phyloP scores from a whole-genome alignment of 1,140 invertebrate genomes.

The Nephila pilipes region DNA sequence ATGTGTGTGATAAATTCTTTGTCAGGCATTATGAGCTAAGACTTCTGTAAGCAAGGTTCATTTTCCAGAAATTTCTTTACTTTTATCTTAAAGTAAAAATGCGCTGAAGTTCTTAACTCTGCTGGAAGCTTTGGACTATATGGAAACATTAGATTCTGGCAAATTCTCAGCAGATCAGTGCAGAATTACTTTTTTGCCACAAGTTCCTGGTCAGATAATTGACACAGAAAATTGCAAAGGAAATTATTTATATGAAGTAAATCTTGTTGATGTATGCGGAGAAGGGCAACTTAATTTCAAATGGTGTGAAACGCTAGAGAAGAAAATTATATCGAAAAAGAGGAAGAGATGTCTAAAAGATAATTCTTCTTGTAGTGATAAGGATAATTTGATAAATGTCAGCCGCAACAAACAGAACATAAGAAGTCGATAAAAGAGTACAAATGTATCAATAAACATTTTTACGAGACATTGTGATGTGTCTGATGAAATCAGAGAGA shows the following conservation, averaged over 20 bases:
- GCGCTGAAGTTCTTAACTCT: not conserved
- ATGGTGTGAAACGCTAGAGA: not conserved
- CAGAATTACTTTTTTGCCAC: constrained; percentile 18
- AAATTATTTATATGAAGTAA: not conserved
- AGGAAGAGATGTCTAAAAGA: not conserved
- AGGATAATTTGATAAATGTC: no score
- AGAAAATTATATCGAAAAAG: constrained; percentile 14
- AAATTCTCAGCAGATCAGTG: constrained; percentile 12
- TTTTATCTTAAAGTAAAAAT: no score
- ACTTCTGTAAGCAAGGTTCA: no score
- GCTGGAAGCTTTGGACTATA: not conserved
- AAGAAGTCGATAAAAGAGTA: not conserved
- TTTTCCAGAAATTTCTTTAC: no score
- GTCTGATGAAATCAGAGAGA: no score
- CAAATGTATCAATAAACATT: not conserved
- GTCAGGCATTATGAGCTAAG: no score
- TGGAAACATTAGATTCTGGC: not conserved
- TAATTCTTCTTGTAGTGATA: not conserved
- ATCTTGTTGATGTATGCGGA: not conserved
- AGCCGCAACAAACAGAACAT: no score
- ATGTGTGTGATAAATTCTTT: no score
- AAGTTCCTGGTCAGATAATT: not conserved
- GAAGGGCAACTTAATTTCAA: no score
- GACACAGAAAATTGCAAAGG: not conserved
- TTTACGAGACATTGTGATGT: no score